These are phyloP conservation scores for Lymantria monacha DNA, from an alignment of 2,888 invertebrate species.

Conservation along the genomic window DNA sequence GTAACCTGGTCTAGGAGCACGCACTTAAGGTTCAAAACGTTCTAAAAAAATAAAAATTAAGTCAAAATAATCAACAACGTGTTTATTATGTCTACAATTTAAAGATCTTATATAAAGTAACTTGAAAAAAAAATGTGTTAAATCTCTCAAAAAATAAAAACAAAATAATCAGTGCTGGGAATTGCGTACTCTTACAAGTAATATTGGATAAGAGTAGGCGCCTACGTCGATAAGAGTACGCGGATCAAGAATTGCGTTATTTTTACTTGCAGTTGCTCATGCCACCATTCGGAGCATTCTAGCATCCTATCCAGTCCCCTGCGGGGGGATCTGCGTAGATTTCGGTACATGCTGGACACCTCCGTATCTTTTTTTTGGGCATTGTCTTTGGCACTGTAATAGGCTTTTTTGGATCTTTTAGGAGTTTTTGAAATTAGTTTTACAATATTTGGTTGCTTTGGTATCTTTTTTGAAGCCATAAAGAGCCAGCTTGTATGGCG, in stretches of 20 bases:
- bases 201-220: not conserved
- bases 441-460: not conserved
- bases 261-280: not conserved
- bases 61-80: not conserved
- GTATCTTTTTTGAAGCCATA: not conserved
- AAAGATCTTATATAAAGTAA: not conserved
- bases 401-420: conserved; percentile 2
- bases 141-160: not conserved
- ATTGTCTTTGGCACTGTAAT: conserved; percentile 6
- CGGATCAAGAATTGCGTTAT: not conserved
- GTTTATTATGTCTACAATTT: not conserved
- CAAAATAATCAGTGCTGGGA: not conserved
- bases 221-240: not conserved
- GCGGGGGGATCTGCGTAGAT: conserved; percentile 7
- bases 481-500: not conserved
- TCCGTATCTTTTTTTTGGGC: conserved; percentile 5
- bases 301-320: conserved; percentile 8
- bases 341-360: conserved; percentile 8
- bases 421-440: not conserved
- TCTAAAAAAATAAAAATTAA: not conserved
- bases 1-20: not conserved
- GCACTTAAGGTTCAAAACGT: not conserved
- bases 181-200: not conserved
- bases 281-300: conserved; percentile 3
- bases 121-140: not conserved